Conservation (phyloP, 2,888 invertebrate genomes). For the Pandemis cinnamomeana region DNA sequence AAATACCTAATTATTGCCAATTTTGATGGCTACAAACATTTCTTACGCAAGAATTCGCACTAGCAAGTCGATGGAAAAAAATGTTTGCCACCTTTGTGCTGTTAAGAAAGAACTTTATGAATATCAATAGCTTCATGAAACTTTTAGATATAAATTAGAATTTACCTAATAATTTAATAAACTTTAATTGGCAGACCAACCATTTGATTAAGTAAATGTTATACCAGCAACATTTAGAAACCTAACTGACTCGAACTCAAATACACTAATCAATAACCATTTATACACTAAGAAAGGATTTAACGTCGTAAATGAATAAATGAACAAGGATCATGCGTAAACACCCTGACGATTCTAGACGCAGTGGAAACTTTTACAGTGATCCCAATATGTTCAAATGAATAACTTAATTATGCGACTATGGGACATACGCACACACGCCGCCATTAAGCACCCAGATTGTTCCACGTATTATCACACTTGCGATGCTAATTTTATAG, state of each 20-base stretch:
- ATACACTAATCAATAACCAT: slow-evolving; percentile 33
- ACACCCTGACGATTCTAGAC: slow-evolving; percentile 22
- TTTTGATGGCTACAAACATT: no score
- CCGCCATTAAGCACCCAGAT: slow-evolving; percentile 34
- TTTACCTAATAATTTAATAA: not conserved
- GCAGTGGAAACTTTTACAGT: slow-evolving; percentile 37
- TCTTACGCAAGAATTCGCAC: no score
- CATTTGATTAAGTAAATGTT: not conserved
- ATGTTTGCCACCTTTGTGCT: no score
- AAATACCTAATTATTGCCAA: no score
- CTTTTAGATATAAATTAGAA: not conserved
- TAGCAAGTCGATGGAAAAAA: no score
- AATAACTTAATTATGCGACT: slow-evolving; percentile 36
- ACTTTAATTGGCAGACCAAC: not conserved
- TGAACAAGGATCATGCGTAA: slow-evolving; percentile 24
- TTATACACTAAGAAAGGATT: slow-evolving; percentile 36
- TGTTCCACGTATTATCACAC: slow-evolving; percentile 42
- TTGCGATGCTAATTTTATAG: slow-evolving; percentile 68
- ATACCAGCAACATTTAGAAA: slow-evolving; percentile 18
- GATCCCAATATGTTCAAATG: slow-evolving; percentile 36
- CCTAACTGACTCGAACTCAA: not conserved
- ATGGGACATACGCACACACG: not conserved
- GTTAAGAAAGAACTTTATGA: no score
- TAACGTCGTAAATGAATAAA: slow-evolving; percentile 36
- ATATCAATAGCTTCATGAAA: no score